phyloP scores from a whole-genome alignment of 2,888 invertebrate genomes.

The Caenorhabditis macrosperma region DNA sequence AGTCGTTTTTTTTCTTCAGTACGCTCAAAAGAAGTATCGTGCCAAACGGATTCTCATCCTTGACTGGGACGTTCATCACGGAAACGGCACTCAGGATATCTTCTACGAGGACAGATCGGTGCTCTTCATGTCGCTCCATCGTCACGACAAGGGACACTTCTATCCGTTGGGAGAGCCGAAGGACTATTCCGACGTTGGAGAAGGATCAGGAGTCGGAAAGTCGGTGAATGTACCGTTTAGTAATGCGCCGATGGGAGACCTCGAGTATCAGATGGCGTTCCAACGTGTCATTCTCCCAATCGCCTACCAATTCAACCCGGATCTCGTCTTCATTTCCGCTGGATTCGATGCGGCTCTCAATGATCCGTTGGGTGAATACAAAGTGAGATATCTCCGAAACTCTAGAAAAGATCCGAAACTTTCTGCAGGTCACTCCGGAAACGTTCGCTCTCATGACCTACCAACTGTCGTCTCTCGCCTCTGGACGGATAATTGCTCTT shows the following conservation, averaged over 20 bases:
- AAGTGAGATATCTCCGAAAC: too few relatives aligned
- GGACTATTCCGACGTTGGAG: too few relatives aligned
- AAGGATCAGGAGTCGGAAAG: too few relatives aligned
- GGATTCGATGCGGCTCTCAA: slow-evolving; percentile 61
- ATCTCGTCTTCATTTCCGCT: slow-evolving; percentile 90
- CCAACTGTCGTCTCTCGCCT: slow-evolving; percentile 88
- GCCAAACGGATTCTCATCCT: slow-evolving; percentile 89
- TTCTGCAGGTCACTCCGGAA: too few relatives aligned
- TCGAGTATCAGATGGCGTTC: slow-evolving; percentile 90
- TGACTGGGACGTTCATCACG: slow-evolving; percentile 87
- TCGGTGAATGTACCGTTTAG: too few relatives aligned
- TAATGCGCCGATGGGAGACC: too few relatives aligned
- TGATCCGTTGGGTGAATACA: slow-evolving; percentile 84
- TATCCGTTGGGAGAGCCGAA: too few relatives aligned
- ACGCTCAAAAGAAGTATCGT: slow-evolving; percentile 49
- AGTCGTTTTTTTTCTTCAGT: slow-evolving; percentile 10
- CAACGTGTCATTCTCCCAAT: slow-evolving; percentile 89
- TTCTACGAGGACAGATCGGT: too few relatives aligned
- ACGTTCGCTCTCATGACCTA: slow-evolving; percentile 91
- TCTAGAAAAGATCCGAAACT: too few relatives aligned
- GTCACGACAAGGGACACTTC: too few relatives aligned
- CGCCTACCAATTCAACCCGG: slow-evolving; percentile 89
- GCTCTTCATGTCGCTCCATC: too few relatives aligned
- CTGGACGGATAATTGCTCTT: slow-evolving; percentile 87
- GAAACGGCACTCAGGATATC: slow-evolving; percentile 24